Percentiles rank a stretch among this genome's conserved stretches.
Evolutionary conservation across 2,888 invertebrate genomes (phyloP).

Genomic region (Lepetodrilus schrolli): DNA sequence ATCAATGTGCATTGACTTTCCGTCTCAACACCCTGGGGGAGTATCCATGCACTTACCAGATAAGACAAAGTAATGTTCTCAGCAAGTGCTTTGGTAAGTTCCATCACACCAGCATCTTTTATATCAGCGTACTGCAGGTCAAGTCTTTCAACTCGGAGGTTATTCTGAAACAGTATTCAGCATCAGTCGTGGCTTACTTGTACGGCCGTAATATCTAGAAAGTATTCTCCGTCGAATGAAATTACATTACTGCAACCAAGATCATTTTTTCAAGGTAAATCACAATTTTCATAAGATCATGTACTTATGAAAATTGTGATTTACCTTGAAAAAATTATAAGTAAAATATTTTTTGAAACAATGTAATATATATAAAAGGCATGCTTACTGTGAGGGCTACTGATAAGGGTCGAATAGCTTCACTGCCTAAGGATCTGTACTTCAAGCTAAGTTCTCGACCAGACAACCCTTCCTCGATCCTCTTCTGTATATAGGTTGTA

Average conservation of each 20-base stretch:
- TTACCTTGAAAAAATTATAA: too few relatives aligned
- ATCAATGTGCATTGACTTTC: too few relatives aligned
- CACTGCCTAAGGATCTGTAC: constrained; percentile 28
- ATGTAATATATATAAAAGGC: too few relatives aligned
- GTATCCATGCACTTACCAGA: constrained; percentile 45
- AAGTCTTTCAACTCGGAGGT: constrained; percentile 48
- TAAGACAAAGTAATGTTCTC: constrained; percentile 54
- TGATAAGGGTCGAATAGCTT: constrained; percentile 19
- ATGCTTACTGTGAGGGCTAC: constrained; percentile 29
- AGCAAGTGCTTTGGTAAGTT: constrained; percentile 49
- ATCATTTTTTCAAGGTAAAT: too few relatives aligned
- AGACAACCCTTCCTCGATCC: not conserved
- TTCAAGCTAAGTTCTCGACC: not conserved
- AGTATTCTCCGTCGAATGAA: too few relatives aligned
- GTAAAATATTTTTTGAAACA: too few relatives aligned
- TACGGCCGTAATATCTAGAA: too few relatives aligned
- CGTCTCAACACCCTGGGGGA: too few relatives aligned
- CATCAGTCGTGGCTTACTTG: too few relatives aligned
- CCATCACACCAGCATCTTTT: constrained; percentile 46
- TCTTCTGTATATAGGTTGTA: not conserved
- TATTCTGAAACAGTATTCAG: constrained; percentile 42
- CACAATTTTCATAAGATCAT: too few relatives aligned
- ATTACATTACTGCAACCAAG: too few relatives aligned
- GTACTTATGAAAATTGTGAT: too few relatives aligned
- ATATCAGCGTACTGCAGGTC: constrained; percentile 53